A percentile compares a stretch with the other conserved stretches of the same genome.
phyloP scores from a whole-genome alignment of 2,888 invertebrate genomes.

The Troilus luridus region DNA sequence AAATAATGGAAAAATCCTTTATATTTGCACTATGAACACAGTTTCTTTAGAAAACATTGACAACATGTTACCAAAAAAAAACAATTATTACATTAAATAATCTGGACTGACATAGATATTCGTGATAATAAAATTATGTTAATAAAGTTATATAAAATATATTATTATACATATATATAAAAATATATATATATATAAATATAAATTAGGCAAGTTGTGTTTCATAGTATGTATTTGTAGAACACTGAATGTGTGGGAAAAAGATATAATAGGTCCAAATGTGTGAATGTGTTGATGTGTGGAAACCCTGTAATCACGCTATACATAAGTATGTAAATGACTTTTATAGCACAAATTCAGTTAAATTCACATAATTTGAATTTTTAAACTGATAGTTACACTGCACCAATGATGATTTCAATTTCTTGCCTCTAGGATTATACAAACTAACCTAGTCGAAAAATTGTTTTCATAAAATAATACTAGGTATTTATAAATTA shows the following conservation, averaged over 20 bases:
- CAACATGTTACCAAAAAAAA: conserved; percentile 56
- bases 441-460: conserved; percentile 60
- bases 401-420: conserved; percentile 62
- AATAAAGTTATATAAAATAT: conserved; percentile 59
- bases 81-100: conserved; percentile 62
- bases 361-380: conserved; percentile 57
- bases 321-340: conserved; percentile 61
- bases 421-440: conserved; percentile 61
- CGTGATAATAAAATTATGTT: conserved; percentile 64
- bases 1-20: conserved; percentile 34
- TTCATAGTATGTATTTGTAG: conserved; percentile 61
- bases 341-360: conserved; percentile 62
- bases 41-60: conserved; percentile 62
- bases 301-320: conserved; percentile 60
- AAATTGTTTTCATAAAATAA: conserved; percentile 56
- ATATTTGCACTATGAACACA: conserved; percentile 62
- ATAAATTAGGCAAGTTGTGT: conserved; percentile 62
- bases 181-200: conserved; percentile 60
- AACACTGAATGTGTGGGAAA: conserved; percentile 56
- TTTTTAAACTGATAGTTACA: conserved; percentile 61
- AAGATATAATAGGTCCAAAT: conserved; percentile 63
- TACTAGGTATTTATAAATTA: conserved; percentile 60
- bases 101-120: conserved; percentile 64
- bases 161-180: conserved; percentile 58
- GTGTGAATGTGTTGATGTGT: conserved; percentile 53